These are phyloP conservation scores for Betta splendens DNA, from an alignment of 2,797 vertebrate species.

Conservation along the genomic window DNA sequence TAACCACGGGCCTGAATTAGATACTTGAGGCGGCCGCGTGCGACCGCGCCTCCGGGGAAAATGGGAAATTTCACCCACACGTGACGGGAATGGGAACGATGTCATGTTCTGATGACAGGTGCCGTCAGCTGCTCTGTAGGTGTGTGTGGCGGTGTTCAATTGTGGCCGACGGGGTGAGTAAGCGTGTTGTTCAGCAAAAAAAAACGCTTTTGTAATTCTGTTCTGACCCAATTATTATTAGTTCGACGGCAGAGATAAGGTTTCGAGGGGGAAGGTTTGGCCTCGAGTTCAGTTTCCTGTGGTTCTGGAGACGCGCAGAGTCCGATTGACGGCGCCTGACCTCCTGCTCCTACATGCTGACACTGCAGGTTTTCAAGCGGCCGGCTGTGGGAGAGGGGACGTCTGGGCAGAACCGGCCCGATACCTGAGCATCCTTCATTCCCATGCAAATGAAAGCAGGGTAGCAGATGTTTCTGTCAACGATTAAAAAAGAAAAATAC, in stretches of 20 bases:
- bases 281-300: slow-evolving; percentile 7
- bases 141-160: slow-evolving; percentile 15
- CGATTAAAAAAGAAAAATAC: neutral
- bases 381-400: slow-evolving; percentile 26
- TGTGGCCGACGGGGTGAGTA: slow-evolving; percentile 26
- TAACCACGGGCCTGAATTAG: slow-evolving; percentile 47
- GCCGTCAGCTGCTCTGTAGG: slow-evolving; percentile 45
- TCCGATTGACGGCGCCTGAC: slow-evolving; percentile 56
- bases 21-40: slow-evolving; percentile 49
- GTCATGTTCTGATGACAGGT: slow-evolving; percentile 30
- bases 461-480: slow-evolving; percentile 25
- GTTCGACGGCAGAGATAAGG: slow-evolving; percentile 11
- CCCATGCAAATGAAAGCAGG: slow-evolving; percentile 1
- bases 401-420: neutral
- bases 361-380: slow-evolving; percentile 26
- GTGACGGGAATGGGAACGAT: slow-evolving; percentile 49
- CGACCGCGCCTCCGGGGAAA: slow-evolving; percentile 19
- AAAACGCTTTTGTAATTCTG: neutral
- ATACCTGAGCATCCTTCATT: slow-evolving; percentile 8
- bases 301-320: slow-evolving; percentile 1
- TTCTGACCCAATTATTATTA: neutral
- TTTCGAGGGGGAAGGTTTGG: slow-evolving; percentile 1
- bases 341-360: slow-evolving; percentile 55
- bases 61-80: slow-evolving; percentile 49
- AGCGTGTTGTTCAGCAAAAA: slow-evolving; percentile 15